These are phyloP conservation scores for Acholoe squamosa DNA, from an alignment of 2,888 invertebrate species.

Conservation along the genomic window DNA sequence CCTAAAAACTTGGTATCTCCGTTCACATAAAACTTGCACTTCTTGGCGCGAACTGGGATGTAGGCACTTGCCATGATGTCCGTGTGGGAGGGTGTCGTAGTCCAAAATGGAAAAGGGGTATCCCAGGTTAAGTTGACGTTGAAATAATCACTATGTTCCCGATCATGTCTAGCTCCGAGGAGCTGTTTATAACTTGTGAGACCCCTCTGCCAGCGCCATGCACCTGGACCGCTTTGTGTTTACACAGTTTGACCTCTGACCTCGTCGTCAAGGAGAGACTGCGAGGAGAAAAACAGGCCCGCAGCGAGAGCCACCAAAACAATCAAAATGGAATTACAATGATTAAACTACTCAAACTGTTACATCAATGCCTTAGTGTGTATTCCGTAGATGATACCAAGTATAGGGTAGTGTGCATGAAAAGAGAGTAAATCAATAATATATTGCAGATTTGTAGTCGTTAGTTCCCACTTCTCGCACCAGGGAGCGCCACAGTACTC, in stretches of 20 bases:
- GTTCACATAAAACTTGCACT: slow-evolving; percentile 61
- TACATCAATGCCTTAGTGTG: too few species aligned
- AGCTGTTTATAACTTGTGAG: slow-evolving; percentile 37
- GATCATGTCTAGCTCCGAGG: not conserved
- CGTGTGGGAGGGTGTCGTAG: not conserved
- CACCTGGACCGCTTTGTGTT: not conserved
- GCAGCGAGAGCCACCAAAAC: too few species aligned
- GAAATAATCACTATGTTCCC: not conserved
- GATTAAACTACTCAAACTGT: too few species aligned
- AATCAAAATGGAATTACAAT: too few species aligned
- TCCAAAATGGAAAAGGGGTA: not conserved
- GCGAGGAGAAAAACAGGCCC: too few species aligned
- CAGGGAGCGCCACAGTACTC: too few species aligned
- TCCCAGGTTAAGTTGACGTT: not conserved
- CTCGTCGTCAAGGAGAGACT: not conserved
- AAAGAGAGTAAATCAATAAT: too few species aligned
- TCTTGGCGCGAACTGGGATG: slow-evolving; percentile 14
- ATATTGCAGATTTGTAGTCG: too few species aligned
- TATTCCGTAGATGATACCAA: too few species aligned
- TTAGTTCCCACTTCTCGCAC: too few species aligned
- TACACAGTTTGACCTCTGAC: slow-evolving; percentile 50
- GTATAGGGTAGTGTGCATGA: too few species aligned
- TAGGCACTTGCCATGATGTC: slow-evolving; percentile 39
- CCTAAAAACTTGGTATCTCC: slow-evolving; percentile 63
- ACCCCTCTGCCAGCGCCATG: not conserved